phyloP scores from a whole-genome alignment of 2,113 vertebrate genomes.

The Nettapus auritus region DNA sequence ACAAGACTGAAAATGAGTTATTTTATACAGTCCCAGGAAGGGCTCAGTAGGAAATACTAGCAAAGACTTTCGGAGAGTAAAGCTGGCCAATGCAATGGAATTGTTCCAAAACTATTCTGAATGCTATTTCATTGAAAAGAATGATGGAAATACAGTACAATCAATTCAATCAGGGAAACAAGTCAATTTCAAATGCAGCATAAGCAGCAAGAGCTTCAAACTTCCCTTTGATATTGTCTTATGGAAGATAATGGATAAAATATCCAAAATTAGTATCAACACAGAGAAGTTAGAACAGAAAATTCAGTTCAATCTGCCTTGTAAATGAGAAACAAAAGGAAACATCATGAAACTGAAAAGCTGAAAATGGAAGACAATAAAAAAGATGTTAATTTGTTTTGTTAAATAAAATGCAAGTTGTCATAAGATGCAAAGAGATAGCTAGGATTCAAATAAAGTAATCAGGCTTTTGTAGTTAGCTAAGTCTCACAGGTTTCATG shows the following conservation, averaged over 20 bases:
- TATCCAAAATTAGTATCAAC: background rate
- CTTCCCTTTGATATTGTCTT: background rate
- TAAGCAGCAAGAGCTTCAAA: background rate
- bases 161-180: background rate
- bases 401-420: background rate
- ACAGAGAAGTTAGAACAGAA: background rate
- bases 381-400: background rate
- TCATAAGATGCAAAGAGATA: background rate
- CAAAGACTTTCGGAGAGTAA: background rate
- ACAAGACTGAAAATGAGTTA: background rate
- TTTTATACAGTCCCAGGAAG: background rate
- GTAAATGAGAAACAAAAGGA: background rate
- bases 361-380: background rate
- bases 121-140: background rate
- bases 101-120: background rate
- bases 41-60: background rate
- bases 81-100: background rate
- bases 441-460: background rate
- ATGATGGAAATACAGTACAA: accelerated
- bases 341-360: background rate
- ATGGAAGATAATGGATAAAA: background rate
- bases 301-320: background rate
- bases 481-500: background rate
- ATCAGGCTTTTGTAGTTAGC: background rate
- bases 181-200: background rate